Conservation (phyloP, 2,797 vertebrate species). For the Chelmon rostratus region DNA sequence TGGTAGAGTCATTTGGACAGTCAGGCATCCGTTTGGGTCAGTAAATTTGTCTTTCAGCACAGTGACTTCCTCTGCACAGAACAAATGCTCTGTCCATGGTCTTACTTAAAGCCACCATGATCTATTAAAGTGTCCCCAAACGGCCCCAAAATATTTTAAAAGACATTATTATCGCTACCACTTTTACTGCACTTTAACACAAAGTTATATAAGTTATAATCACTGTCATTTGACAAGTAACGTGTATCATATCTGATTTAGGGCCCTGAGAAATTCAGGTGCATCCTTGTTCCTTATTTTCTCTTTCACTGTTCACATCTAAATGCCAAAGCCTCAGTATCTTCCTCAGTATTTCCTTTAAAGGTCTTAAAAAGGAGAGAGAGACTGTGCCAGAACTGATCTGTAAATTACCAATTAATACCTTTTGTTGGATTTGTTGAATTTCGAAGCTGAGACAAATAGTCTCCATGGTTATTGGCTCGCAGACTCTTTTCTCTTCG, state of each 20-base stretch:
- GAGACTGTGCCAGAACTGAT: constrained; percentile 3
- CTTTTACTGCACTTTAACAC: constrained; percentile 8
- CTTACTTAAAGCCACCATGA: constrained; percentile 15
- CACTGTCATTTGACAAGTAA: constrained; percentile 8
- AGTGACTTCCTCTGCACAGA: constrained; percentile 44
- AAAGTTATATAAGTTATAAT: constrained; percentile 2
- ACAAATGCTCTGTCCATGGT: constrained; percentile 37
- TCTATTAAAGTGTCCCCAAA: constrained; percentile 25
- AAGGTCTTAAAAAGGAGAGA: constrained; percentile 13
- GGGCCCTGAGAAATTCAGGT: constrained; percentile 3
- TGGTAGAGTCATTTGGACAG: constrained; percentile 66
- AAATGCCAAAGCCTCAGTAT: constrained; percentile 6
- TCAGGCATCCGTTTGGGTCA: constrained; percentile 45
- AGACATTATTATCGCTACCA: background rate
- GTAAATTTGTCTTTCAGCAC: constrained; percentile 50
- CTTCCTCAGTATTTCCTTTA: constrained; percentile 3
- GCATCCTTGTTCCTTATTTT: constrained; percentile 6
- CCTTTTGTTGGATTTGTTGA: constrained; percentile 24
- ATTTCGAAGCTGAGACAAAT: constrained; percentile 45
- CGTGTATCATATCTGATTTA: constrained; percentile 9
- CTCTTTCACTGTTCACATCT: constrained; percentile 1
- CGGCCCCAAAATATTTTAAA: constrained; percentile 25
- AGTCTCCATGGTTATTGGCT: constrained; percentile 51
- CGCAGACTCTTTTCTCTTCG: constrained; percentile 34
- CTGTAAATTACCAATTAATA: constrained; percentile 29